Evolutionary conservation across 2,113 vertebrate species (phyloP), one percentile per base, ranked within the genome.

Genomic region (Conger conger): DNA sequence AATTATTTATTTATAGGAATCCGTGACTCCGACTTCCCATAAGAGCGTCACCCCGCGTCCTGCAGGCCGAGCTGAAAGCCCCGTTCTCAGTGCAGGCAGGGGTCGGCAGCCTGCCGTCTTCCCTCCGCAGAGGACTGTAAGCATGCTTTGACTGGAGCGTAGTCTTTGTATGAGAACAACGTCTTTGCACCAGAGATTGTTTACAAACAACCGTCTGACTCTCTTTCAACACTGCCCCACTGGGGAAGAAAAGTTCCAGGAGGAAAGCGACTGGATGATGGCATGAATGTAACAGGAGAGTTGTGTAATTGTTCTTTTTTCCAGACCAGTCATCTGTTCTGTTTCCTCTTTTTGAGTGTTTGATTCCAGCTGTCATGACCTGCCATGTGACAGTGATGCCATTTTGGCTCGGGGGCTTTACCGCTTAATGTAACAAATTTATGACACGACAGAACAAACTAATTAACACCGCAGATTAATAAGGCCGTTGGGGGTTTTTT

Each of bases 1-100:
- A 93, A 97, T 98, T 97, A 98, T 96, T 96, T 95, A 96, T 97
- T 95, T 96, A 97, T 96, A 96, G 96, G 95, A 97, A 97, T 94
- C 95, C 94, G 92, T 94, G 95, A 96, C 95, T 96, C 94, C 90
- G 95, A 94, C 93, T 96, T 94, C 84, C 90, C 90, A 87, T 88
- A 88, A 91, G 87, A 93, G 91, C 92, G 90, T 93, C 90, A 93
- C 90, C 76, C 73, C 68, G 4, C 86, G 85, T 54, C 23, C 27
- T 33, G 76, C 76, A 2, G 81, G 79, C 82, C 85, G 88, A 18
- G 40, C 79, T 73, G 42, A 42, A 87, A 15, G 33, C 53, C 54
- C 36, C 27, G 45, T 45, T 8, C n/a, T 79, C 68, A 0, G 7
- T 16, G 50, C n/a, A 53, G 50, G 16, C 50, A 53, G 50, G 23